Evolutionary conservation across 35 echinoderm and acorn worm genomes (phyloP), one percentile per base, ranked within the genome.

Genomic region (Lytechinus variegatus): DNA sequence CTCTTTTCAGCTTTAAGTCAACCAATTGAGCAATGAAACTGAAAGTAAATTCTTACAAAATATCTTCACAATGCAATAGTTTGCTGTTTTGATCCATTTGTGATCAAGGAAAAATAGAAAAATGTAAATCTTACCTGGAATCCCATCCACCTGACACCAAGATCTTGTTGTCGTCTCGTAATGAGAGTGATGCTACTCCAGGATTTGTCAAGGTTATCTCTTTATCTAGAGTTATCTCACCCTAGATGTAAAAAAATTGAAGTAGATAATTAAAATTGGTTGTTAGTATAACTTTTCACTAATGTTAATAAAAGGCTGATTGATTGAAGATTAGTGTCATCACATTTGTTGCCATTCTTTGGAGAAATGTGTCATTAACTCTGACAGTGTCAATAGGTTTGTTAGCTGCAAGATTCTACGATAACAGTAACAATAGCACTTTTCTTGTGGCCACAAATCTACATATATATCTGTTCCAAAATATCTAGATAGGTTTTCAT

Each of bases 71-170:
- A 58, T 58, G 56, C 10, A 13, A 13, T 13, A 58, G 9, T 58
- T 9, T 13, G 13, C 8, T 0, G 11, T 56, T 56, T 56, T 56
- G 0, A 56, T 56, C 55, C 2, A 2, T 44, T 44, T 44, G 33
- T 44, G 33, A 44, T 44, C 2, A 2, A 44, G 33, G 2, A 44
- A 44, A 44, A 2, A 87, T 56, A 21, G 86, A 13, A 94, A 94
- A 28, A 21, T 3, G 57, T 8, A 87, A 24, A 9, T 66, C 94
- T 1, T 91, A 99, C 98, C 98, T 96, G 21, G 94, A 95, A 95
- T 99, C 98, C 98, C 98, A 99, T 88, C 98, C 98, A 94, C 92
- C 98, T 3, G 96, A 86, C 0, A 97, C 95, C 21, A 97, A 24
- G 33, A 99, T 97, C 87, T 95, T 97, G 10, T 89, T 87, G 72